These are phyloP conservation scores for Alloplasta piceator DNA, from an alignment of 2,888 invertebrate species.

Conservation along the genomic window DNA sequence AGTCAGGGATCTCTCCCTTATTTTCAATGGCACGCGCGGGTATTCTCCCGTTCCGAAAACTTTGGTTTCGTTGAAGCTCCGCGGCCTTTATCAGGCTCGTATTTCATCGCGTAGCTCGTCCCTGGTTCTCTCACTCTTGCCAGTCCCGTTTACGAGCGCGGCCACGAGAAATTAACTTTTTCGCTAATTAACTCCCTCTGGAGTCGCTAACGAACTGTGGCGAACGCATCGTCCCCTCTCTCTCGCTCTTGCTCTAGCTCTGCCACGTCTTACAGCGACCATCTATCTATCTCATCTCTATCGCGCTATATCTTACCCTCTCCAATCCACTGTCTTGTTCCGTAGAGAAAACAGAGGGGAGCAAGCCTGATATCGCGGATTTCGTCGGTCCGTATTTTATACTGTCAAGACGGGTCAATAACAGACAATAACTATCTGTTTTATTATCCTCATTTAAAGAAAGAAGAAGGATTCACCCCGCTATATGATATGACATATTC, in stretches of 20 bases:
- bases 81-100: slow-evolving; percentile 81
- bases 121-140: slow-evolving; percentile 8
- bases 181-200: slow-evolving; percentile 81
- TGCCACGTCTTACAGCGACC: slow-evolving; percentile 14
- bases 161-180: slow-evolving; percentile 81
- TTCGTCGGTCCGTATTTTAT: slow-evolving; percentile 42
- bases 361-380: slow-evolving; percentile 9
- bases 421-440: slow-evolving; percentile 58
- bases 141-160: slow-evolving; percentile 79
- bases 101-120: slow-evolving; percentile 76
- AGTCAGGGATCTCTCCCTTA: slow-evolving; percentile 13
- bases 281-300: slow-evolving; percentile 46
- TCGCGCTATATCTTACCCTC: slow-evolving; percentile 24
- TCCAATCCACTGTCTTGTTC: slow-evolving; percentile 20
- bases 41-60: slow-evolving; percentile 72
- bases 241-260: not conserved
- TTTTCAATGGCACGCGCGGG: slow-evolving; percentile 57
- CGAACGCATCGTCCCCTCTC: not conserved
- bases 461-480: too few relatives aligned
- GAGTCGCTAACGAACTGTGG: slow-evolving; percentile 79
- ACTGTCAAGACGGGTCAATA: slow-evolving; percentile 51
- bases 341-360: slow-evolving; percentile 1
- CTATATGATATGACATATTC: not conserved
- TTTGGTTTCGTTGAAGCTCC: slow-evolving; percentile 74
- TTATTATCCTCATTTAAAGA: slow-evolving; percentile 43